These are phyloP conservation scores for Hoplostethus mediterraneus DNA, from an alignment of 2,797 vertebrate species.

Conservation along the genomic window DNA sequence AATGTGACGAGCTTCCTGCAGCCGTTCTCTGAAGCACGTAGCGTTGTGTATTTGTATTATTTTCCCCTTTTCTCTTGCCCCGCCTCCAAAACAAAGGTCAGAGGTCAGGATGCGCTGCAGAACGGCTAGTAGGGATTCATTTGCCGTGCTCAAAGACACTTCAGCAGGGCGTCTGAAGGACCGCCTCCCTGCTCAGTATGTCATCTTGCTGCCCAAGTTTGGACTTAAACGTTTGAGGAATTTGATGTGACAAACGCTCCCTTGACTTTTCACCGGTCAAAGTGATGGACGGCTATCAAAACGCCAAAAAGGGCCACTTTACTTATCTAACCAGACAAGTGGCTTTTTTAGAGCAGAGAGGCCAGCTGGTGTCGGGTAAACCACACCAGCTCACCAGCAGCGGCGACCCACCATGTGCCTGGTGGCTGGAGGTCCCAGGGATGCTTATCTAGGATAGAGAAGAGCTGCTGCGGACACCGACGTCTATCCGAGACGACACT, in stretches of 20 bases:
- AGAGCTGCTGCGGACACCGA: constrained; percentile 42
- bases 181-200: no score
- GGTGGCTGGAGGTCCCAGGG: constrained; percentile 29
- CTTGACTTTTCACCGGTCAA: neutral
- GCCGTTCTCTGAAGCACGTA: constrained; percentile 7
- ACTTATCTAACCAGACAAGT: no score
- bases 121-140: no score
- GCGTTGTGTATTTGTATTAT: neutral
- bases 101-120: no score
- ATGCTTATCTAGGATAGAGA: constrained; percentile 34
- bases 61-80: neutral
- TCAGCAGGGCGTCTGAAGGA: no score
- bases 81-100: no score
- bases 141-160: no score
- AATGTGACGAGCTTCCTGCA: neutral
- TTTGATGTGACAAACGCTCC: no score
- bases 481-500: constrained; percentile 24
- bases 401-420: constrained; percentile 18
- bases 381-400: neutral
- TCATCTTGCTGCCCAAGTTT: no score
- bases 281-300: neutral
- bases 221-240: no score
- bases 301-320: no score
- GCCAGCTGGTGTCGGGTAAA: constrained; percentile 1
- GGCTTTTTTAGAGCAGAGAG: neutral